A percentile compares a stretch with the other conserved stretches of the same genome.
phyloP scores from a whole-genome alignment of 2,888 invertebrate genomes.

The Ophioninae sp. region DNA sequence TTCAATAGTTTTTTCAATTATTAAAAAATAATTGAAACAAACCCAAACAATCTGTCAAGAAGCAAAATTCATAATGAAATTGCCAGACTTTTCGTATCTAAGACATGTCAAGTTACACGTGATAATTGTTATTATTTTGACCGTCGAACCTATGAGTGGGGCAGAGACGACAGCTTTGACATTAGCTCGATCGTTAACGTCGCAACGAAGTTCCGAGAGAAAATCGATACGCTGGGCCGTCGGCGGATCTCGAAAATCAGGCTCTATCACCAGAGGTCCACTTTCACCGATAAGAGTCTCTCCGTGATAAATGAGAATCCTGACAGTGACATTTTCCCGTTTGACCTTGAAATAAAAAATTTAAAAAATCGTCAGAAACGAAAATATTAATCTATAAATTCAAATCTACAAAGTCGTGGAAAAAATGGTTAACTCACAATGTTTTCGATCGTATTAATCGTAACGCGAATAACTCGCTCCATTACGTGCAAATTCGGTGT shows the following conservation, averaged over 20 bases:
- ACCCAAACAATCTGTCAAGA: not conserved
- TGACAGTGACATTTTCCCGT: slow-evolving; percentile 59
- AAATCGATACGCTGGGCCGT: slow-evolving; percentile 64
- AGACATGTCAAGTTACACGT: not conserved
- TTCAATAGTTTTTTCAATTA: not conserved
- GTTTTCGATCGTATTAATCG: slow-evolving; percentile 70
- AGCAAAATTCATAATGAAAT: not conserved
- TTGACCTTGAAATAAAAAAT: slow-evolving; percentile 53
- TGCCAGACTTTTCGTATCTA: not conserved
- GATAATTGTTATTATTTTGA: not conserved
- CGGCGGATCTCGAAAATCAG: slow-evolving; percentile 60
- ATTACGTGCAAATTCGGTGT: slow-evolving; percentile 24
- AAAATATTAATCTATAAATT: slow-evolving; percentile 3
- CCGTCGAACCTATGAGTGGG: slow-evolving; percentile 70
- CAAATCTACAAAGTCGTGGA: not conserved
- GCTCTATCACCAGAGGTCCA: slow-evolving; percentile 61
- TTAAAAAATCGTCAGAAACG: not conserved
- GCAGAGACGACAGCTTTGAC: slow-evolving; percentile 66
- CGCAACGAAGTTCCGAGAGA: slow-evolving; percentile 57
- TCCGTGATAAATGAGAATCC: slow-evolving; percentile 67
- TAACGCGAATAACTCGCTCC: slow-evolving; percentile 64
- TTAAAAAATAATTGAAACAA: too few relatives aligned
- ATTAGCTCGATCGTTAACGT: slow-evolving; percentile 45
- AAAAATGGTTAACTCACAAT: slow-evolving; percentile 66
- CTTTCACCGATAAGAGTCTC: slow-evolving; percentile 69